Evolutionary conservation across 2,797 vertebrate species (phyloP), one percentile per base, ranked within the genome.

Genomic region (Sarcoramphus papa): DNA sequence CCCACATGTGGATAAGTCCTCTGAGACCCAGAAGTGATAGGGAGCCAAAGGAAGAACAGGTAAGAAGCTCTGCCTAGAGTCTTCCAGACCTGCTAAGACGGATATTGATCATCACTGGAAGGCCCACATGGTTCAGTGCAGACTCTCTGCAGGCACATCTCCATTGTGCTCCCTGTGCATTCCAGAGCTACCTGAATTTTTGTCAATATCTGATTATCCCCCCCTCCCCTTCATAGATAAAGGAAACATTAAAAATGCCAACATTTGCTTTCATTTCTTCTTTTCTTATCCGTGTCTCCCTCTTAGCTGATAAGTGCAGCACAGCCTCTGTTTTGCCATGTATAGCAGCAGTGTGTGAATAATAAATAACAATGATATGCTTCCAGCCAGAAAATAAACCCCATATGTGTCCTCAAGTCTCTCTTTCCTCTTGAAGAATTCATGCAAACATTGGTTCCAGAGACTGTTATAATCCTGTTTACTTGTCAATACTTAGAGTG

Each of bases 391-490:
- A 84, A 97, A 96, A 97, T 95, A 95, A 96, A 94, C 75, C 82
- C 86, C 94, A 96, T 92, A 95, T 93, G 93, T 90, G 81, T 95
- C 92, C 91, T 96, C 89, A 88, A 92, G 84, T 85, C 73, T 90
- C 90, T 89, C 93, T 92, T 94, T 96, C 95, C 88, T 95, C 60
- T 69, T 89, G 81, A 94, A 97, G 94, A 92, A 95, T 94, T 95
- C 80, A 64, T 12, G 9, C 85, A 96, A 96, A 92, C 90, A 93
- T 86, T 92, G 85, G 76, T 95, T 96, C 91, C 91, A 94, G 88
- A 95, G 79, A 77, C 96, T 90, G 88, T 96, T 95, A 94, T 94
- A 97, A 93, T 95, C 93, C 92, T 93, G 95, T 97, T 96, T 96
- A 90, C 87, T 96, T 97, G 91, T 93, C 93, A 96, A 69, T 94